These are phyloP conservation scores for Liparis tanakae DNA, from an alignment of 2,797 vertebrate species.

Conservation along the genomic window DNA sequence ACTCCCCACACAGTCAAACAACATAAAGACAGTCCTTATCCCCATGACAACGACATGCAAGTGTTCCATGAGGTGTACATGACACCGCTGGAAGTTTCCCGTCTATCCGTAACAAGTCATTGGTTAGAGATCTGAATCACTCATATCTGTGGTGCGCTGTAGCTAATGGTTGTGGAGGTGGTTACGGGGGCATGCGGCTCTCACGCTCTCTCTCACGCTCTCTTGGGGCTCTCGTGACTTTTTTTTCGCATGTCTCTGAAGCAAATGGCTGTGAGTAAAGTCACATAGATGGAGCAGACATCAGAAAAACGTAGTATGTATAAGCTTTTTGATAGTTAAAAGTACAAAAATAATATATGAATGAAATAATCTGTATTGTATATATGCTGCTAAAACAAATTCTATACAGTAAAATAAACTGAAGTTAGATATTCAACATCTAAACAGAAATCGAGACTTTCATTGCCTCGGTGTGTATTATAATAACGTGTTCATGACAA, in stretches of 20 bases:
- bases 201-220: conserved; percentile 35
- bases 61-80: conserved; percentile 49
- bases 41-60: conserved; percentile 31
- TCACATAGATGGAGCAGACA: conserved; percentile 5
- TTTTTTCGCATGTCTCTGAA: conserved; percentile 31
- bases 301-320: not conserved
- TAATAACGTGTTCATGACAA: not conserved
- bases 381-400: not conserved
- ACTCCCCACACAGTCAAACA: conserved; percentile 26
- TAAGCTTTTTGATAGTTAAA: not conserved
- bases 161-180: conserved; percentile 37
- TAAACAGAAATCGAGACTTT: not conserved
- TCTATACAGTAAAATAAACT: not conserved
- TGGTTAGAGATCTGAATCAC: conserved; percentile 51
- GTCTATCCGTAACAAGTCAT: not conserved
- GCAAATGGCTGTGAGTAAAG: conserved; percentile 24
- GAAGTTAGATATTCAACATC: not conserved
- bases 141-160: conserved; percentile 39
- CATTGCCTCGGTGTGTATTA: not conserved
- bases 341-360: not conserved
- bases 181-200: conserved; percentile 31
- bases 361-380: not conserved
- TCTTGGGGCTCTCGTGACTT: conserved; percentile 9
- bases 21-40: conserved; percentile 6
- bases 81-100: conserved; percentile 55